Conservation (phyloP, 2,888 invertebrate species). For the Dermolepida albohirtum region DNA sequence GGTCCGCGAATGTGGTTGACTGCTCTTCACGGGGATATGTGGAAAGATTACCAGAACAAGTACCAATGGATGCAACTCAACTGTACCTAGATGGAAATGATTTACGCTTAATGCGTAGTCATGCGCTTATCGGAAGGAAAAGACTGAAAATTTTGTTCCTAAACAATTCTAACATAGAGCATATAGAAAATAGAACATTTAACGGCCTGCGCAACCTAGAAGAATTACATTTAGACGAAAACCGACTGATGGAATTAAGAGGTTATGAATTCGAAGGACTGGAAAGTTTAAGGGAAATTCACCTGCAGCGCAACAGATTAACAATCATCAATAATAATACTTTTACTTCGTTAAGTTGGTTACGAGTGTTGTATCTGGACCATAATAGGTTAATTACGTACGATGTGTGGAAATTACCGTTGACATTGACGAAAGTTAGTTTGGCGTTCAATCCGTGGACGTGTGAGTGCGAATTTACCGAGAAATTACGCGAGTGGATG, state of each 20-base stretch:
- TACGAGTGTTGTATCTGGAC: constrained; percentile 77
- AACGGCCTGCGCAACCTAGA: constrained; percentile 84
- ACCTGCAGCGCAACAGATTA: constrained; percentile 81
- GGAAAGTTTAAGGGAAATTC: constrained; percentile 77
- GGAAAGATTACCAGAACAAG: constrained; percentile 79
- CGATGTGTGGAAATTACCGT: constrained; percentile 79
- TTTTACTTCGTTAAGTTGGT: constrained; percentile 74
- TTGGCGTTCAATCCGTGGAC: constrained; percentile 83
- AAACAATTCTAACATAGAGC: constrained; percentile 82
- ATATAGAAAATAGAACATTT: constrained; percentile 84
- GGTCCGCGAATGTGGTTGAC: constrained; percentile 88
- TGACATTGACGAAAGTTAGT: constrained; percentile 73
- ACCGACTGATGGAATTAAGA: constrained; percentile 75
- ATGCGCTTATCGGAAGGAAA: constrained; percentile 88
- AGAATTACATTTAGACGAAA: constrained; percentile 80
- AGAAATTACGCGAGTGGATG: constrained; percentile 82
- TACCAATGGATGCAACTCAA: constrained; percentile 93
- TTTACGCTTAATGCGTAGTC: constrained; percentile 79
- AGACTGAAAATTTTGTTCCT: constrained; percentile 80
- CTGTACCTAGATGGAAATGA: constrained; percentile 88
- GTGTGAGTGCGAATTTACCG: constrained; percentile 84
- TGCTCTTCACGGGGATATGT: constrained; percentile 80
- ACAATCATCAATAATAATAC: constrained; percentile 77
- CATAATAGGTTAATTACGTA: constrained; percentile 78
- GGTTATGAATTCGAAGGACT: constrained; percentile 86